Base-by-base conservation (phyloP, 2,113 vertebrate species). In the Vimba vimba region DNA sequence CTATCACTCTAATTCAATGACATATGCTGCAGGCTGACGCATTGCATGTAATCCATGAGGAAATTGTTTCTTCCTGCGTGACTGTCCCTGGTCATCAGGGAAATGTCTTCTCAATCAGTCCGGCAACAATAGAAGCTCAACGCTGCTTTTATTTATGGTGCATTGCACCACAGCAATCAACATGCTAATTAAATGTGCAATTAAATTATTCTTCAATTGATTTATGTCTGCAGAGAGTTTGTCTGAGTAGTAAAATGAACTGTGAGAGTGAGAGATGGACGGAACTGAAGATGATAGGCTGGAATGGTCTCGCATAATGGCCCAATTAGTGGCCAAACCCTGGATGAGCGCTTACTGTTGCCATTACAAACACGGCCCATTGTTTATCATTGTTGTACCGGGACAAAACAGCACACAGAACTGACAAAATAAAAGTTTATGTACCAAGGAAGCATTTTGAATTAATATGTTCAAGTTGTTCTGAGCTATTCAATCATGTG, bases 131-230 rank as follows among this genome's bases (percentile, higher is more conserved):
- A 82, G 64, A 83, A 77, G 77, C 39, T 47, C 83, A 81, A 86
- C 87, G 69, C 69, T 82, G 87, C 88, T 90, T 87, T 91, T 87
- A 86, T 82, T 82, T 33, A 64, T 81, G 69, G 30, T 82, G 30
- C 27, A 7, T 47, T 55, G 80, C 90, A 91, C 90, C 91, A 93
- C 87, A 88, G 75, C 79, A 93, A 92, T 90, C 79, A 68, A 5
- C 76, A 85, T 64, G n/a, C 89, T 85, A 83, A 92, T 92, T 85
- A 92, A 94, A 91, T 93, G 92, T 90, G 90, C 90, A 92, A 93
- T 94, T 92, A 91, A 94, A 91, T 92, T 88, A 90, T 86, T 89
- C 86, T 89, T 91, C 86, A 92, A 92, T 91, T 90, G 91, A 93
- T 90, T 88, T 86, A 86, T 64, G 77, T 85, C 82, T 85, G 59